These are phyloP conservation scores for Phrynocephalus versicolor DNA, from an alignment of 2,113 vertebrate genomes.

Conservation along the genomic window DNA sequence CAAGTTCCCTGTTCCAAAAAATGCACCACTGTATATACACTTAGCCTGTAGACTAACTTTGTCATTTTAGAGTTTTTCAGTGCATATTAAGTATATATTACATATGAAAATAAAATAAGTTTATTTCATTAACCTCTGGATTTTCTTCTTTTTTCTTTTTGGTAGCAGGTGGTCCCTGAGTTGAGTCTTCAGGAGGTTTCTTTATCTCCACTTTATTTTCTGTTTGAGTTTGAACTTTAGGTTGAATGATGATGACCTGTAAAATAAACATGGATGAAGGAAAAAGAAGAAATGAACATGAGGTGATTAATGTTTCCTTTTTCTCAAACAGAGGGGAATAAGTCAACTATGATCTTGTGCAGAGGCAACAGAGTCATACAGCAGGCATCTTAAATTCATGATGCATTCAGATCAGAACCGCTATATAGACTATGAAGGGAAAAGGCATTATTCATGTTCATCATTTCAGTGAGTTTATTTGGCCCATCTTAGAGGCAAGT, in stretches of 20 bases:
- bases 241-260: constrained; percentile 96
- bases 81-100: not conserved
- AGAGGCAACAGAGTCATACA: constrained; percentile 9
- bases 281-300: constrained; percentile 10
- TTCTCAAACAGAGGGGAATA: not conserved
- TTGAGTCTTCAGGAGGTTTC: constrained; percentile 77
- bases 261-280: constrained; percentile 32
- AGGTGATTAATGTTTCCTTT: not conserved
- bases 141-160: constrained; percentile 83
- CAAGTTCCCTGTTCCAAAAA: too few species aligned
- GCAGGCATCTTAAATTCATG: not conserved
- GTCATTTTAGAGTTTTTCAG: not conserved
- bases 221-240: constrained; percentile 85
- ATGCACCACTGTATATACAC: not conserved
- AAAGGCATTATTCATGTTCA: not conserved
- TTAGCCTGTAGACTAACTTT: rapidly evolving
- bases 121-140: constrained; percentile 72
- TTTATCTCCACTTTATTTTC: constrained; percentile 76
- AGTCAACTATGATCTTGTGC: not conserved
- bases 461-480: not conserved
- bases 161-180: constrained; percentile 76
- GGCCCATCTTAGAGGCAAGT: too few species aligned
- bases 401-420: not conserved
- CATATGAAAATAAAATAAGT: not conserved
- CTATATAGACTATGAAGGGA: constrained; percentile 14